A percentile compares a stretch with the other conserved stretches of the same genome.
Conservation (phyloP, 2,888 invertebrate genomes). For the Brenthis hecate region DNA sequence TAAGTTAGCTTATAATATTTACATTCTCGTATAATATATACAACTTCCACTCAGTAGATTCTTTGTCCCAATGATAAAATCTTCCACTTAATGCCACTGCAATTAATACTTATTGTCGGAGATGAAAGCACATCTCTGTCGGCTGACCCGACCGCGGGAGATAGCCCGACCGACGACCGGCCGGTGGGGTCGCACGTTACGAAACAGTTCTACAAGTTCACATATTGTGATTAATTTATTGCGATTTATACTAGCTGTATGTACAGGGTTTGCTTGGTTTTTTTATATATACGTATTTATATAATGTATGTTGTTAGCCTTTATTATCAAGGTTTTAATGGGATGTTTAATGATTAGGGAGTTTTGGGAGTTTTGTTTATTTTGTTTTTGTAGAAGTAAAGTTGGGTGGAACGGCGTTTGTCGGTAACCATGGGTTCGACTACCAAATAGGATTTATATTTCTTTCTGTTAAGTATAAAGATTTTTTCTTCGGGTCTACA, state of each 20-base stretch:
- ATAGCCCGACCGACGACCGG: constrained; percentile 40
- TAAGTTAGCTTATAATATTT: not conserved
- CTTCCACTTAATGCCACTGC: constrained; percentile 25
- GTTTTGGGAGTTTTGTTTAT: too few relatives aligned
- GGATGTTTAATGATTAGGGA: too few relatives aligned
- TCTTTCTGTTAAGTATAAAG: too few relatives aligned
- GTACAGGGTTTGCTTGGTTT: not conserved
- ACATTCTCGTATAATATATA: not conserved
- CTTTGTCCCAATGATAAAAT: constrained; percentile 18
- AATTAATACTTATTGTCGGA: constrained; percentile 41
- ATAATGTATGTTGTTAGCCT: not conserved
- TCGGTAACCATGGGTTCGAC: too few relatives aligned
- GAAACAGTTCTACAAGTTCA: constrained; percentile 11
- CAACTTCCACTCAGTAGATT: not conserved
- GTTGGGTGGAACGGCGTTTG: too few relatives aligned
- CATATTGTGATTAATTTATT: constrained; percentile 10
- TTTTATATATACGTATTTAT: too few relatives aligned
- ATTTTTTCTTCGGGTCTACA: too few relatives aligned
- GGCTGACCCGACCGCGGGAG: constrained; percentile 43
- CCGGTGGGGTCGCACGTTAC: constrained; percentile 41
- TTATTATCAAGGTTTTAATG: not conserved
- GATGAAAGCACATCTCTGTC: constrained; percentile 43
- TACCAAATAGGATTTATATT: too few relatives aligned
- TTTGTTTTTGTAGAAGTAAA: too few relatives aligned
- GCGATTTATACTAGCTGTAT: not conserved